These are phyloP conservation scores for Sycobia sp. DNA, from an alignment of 1,140 invertebrate genomes.

Conservation along the genomic window DNA sequence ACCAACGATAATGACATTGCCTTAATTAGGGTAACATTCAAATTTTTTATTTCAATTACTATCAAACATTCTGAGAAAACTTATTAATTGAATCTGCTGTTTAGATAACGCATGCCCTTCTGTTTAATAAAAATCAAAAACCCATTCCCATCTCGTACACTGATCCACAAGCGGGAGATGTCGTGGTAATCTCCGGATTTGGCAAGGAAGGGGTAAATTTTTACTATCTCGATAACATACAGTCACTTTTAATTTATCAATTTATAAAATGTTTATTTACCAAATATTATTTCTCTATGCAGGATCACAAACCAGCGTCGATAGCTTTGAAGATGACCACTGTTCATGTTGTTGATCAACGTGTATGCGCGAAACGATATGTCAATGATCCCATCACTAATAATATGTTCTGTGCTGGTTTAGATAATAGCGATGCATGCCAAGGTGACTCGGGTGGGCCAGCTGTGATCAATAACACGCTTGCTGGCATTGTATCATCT, in stretches of 20 bases:
- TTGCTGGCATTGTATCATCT: slow-evolving; percentile 65
- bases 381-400: slow-evolving; percentile 23
- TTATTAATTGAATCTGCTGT: background rate
- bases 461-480: slow-evolving; percentile 40
- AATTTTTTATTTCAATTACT: background rate
- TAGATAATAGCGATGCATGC: slow-evolving; percentile 33
- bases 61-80: background rate
- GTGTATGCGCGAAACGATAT: slow-evolving; percentile 14
- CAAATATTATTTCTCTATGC: background rate
- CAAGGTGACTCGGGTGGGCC: slow-evolving; percentile 47
- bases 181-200: slow-evolving; percentile 31
- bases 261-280: background rate
- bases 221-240: background rate
- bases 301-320: slow-evolving; percentile 5
- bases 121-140: slow-evolving; percentile 23
- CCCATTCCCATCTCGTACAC: slow-evolving; percentile 7
- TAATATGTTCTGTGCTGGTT: slow-evolving; percentile 35
- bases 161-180: slow-evolving; percentile 14
- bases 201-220: slow-evolving; percentile 29
- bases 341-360: slow-evolving; percentile 28
- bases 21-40: slow-evolving; percentile 30
- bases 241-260: background rate
- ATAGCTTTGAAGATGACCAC: slow-evolving; percentile 25
- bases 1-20: slow-evolving; percentile 34
- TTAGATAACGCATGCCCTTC: slow-evolving; percentile 20